Base-by-base conservation (phyloP, 2,888 invertebrate genomes). In the Lissocephala sabroskyi region DNA sequence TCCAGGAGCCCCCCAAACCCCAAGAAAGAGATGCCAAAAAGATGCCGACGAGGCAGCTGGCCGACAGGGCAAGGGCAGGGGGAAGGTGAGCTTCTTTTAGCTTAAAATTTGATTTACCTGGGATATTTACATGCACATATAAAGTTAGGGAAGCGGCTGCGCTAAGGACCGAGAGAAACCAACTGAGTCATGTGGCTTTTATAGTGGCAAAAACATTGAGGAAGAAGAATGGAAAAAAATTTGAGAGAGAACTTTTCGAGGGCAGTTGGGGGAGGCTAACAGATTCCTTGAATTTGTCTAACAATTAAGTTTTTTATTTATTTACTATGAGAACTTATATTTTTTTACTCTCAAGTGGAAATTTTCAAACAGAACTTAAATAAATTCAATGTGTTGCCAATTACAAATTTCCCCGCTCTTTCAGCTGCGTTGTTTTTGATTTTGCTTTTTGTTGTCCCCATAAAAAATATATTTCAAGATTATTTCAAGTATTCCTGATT, bases 101-200 rank as follows among this genome's bases (percentile, higher is more conserved):
- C 73, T 70, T 59, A 60, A 65, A 70, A 76, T 67, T 70, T 74
- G 76, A 76, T 76, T 76, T 74, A 76, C 29, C 56, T 19, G 9
- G 53, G 39, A 54, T 65, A 76, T 76, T 74, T 74, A 70, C 70
- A 74, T 74, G 70, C 52, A n/a, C n/a, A 57, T 66, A 68, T 70
- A 70, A 64, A 64, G 48, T 16, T 23, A 35, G 16, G 13, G 51
- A 57, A 43, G 10, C 18, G 17, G 36, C n/a, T 10, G 17, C n/a
- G 23, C 23, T n/a, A n/a, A n/a, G n/a, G n/a, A n/a, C n/a, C n/a
- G n/a, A n/a, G n/a, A n/a, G n/a, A n/a, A 23, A 5, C 23, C 23
- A 23, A 23, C 45, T 42, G 55, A 59, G 73, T 59, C 73, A 73
- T 61, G 51, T 73, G 67, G 43, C 50, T 63, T 76, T 76, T 76